Evolutionary conservation across 2,888 invertebrate genomes (phyloP).

Genomic region (Blera fallax): DNA sequence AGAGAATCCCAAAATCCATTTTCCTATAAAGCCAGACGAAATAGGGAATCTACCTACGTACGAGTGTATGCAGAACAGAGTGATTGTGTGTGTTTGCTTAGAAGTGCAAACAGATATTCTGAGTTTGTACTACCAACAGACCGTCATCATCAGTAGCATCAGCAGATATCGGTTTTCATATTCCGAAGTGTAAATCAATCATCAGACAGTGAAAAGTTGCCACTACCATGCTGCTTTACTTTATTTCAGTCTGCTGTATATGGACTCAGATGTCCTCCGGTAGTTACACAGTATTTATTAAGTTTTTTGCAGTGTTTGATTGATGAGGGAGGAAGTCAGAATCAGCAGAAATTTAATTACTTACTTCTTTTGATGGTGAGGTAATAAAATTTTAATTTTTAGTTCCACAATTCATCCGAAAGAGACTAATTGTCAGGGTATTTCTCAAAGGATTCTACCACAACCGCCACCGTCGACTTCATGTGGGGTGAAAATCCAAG

Average conservation of each 20-base stretch:
- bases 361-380: constrained; percentile 12
- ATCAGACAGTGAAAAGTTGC: constrained; percentile 16
- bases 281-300: neutral
- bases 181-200: constrained; percentile 63
- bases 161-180: constrained; percentile 58
- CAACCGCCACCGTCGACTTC: neutral
- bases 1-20: constrained; percentile 1
- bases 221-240: neutral
- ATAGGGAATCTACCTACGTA: too few species aligned
- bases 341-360: constrained; percentile 54
- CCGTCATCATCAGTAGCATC: constrained; percentile 1
- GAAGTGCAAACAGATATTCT: constrained; percentile 23
- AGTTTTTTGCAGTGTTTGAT: constrained; percentile 31
- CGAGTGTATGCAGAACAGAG: neutral
- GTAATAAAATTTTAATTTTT: constrained; percentile 3
- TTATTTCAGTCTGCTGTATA: neutral
- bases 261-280: constrained; percentile 19
- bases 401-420: neutral
- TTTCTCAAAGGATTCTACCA: constrained; percentile 12
- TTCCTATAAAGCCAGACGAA: neutral
- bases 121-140: constrained; percentile 6
- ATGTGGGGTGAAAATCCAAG: constrained; percentile 40
- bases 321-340: constrained; percentile 14
- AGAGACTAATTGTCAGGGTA: neutral
- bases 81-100: constrained; percentile 20